phyloP scores from a whole-genome alignment of 2,797 vertebrate species.

The Helicolenus hilgendorfi region DNA sequence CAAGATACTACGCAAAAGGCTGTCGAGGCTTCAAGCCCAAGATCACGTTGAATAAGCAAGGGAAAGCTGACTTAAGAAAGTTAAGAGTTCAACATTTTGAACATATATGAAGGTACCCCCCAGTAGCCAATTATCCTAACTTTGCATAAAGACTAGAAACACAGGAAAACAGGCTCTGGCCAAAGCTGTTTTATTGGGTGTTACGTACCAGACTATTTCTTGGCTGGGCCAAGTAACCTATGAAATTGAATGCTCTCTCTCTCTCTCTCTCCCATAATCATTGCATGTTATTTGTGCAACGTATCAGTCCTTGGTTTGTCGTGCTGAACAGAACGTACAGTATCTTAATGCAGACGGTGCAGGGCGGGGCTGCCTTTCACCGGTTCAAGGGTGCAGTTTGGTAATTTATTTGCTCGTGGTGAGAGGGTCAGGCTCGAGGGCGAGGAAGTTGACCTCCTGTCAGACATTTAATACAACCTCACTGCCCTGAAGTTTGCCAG shows the following conservation, averaged over 20 bases:
- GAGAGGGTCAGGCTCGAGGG: constrained; percentile 26
- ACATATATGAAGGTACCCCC: no score
- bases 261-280: no score
- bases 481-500: neutral
- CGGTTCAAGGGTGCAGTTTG: neutral
- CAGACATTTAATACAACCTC: constrained; percentile 22
- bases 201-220: no score
- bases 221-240: no score
- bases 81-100: neutral
- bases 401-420: neutral
- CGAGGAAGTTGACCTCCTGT: constrained; percentile 23
- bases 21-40: no score
- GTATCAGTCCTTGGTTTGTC: neutral
- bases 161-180: no score
- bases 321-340: neutral
- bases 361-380: neutral
- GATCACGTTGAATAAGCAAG: neutral
- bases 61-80: neutral
- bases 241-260: no score
- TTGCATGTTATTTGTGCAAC: no score
- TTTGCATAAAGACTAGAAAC: no score
- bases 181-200: no score
- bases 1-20: no score
- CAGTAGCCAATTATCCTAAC: no score
- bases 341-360: constrained; percentile 1